phyloP scores from a whole-genome alignment of 1,140 invertebrate species.

The Melitaea cinxia region DNA sequence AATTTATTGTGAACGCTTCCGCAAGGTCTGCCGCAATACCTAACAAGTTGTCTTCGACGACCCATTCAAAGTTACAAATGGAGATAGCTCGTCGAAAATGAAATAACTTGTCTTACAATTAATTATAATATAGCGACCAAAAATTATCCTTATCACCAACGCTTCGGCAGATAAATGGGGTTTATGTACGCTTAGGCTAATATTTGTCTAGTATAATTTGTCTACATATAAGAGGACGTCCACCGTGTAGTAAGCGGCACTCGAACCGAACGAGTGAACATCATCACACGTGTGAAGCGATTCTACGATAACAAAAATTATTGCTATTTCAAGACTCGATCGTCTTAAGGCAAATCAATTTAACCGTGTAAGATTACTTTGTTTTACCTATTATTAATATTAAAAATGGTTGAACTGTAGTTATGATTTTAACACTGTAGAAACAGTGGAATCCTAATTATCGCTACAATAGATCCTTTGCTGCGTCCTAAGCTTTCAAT shows the following conservation, averaged over 20 bases:
- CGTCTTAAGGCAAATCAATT: slow-evolving; percentile 69
- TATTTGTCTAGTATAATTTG: slow-evolving; percentile 74
- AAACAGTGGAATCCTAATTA: slow-evolving; percentile 32
- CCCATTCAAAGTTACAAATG: neutral
- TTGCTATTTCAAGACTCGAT: slow-evolving; percentile 72
- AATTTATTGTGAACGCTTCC: neutral
- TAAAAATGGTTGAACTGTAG: slow-evolving; percentile 42
- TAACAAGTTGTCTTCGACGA: slow-evolving; percentile 1
- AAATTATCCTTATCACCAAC: slow-evolving; percentile 22
- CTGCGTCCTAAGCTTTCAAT: slow-evolving; percentile 45
- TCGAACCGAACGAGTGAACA: slow-evolving; percentile 60
- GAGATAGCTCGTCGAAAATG: slow-evolving; percentile 19
- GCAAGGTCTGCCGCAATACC: slow-evolving; percentile 19
- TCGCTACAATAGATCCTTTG: slow-evolving; percentile 39
- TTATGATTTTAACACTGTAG: slow-evolving; percentile 42
- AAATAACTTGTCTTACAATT: slow-evolving; percentile 11
- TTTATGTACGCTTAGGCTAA: slow-evolving; percentile 74
- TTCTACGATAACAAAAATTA: slow-evolving; percentile 67
- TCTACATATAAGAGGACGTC: slow-evolving; percentile 76
- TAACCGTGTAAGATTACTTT: slow-evolving; percentile 18
- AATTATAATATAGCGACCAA: slow-evolving; percentile 29
- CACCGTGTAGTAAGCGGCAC: slow-evolving; percentile 72
- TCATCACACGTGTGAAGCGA: slow-evolving; percentile 76
- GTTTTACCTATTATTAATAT: slow-evolving; percentile 41
- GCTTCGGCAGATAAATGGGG: slow-evolving; percentile 56